Evolutionary conservation across 1,140 invertebrate species (phyloP).

Genomic region (Megalopta genalis): DNA sequence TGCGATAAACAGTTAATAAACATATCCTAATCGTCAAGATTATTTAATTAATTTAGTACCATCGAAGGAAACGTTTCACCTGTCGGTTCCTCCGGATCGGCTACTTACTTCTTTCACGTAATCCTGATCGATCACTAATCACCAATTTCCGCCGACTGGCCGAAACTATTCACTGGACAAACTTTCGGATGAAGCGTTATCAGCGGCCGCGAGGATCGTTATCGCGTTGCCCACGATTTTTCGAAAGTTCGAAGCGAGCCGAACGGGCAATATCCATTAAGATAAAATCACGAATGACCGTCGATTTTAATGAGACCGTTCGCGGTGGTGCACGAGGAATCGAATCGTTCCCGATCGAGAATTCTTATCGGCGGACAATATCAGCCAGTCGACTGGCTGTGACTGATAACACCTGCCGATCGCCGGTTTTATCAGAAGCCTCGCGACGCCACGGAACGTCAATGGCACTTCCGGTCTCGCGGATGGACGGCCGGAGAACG

Average conservation of each 20-base stretch:
- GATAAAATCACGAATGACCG: not conserved
- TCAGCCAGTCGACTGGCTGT: conserved; percentile 16
- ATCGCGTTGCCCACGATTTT: not conserved
- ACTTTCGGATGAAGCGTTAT: not conserved
- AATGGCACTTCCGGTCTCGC: not conserved
- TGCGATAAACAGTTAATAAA: too few relatives aligned
- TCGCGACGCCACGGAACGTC: not conserved
- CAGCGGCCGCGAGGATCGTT: not conserved
- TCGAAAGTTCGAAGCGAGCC: not conserved
- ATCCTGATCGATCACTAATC: not conserved
- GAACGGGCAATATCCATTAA: conserved; percentile 1
- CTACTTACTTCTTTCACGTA: not conserved
- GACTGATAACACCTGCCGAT: conserved; percentile 16
- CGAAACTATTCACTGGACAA: not conserved
- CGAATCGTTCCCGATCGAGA: not conserved
- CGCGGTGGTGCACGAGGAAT: too few relatives aligned
- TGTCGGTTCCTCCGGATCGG: too few relatives aligned
- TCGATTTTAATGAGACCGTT: not conserved
- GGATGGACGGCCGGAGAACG: not conserved
- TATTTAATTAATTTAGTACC: too few relatives aligned
- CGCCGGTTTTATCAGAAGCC: not conserved
- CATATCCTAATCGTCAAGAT: too few relatives aligned
- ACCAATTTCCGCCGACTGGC: not conserved
- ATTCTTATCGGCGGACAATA: conserved; percentile 23
- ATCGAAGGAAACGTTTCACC: not conserved